Evolutionary conservation across 2,113 vertebrate genomes (phyloP).

Genomic region (Chlorodrepanis virens): DNA sequence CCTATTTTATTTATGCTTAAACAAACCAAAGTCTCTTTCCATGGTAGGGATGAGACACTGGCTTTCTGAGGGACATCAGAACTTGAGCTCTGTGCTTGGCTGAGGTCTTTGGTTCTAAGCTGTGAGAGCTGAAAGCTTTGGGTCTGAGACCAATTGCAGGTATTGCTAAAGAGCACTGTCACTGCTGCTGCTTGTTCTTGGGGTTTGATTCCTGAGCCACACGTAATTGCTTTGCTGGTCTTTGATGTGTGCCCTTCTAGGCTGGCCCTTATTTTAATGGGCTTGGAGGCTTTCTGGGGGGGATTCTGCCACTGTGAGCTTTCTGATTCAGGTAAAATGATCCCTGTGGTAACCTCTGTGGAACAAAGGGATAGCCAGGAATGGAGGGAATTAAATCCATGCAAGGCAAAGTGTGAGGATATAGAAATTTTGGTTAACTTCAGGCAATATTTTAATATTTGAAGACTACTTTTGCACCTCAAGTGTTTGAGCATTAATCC

Average conservation of each 20-base stretch:
- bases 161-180: background rate
- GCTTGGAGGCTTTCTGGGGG: background rate
- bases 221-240: background rate
- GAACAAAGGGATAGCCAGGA: background rate
- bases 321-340: background rate
- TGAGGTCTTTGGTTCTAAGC: background rate
- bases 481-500: background rate
- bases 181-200: background rate
- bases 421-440: background rate
- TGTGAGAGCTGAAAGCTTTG: background rate
- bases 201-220: background rate
- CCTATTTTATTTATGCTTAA: background rate
- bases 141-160: background rate
- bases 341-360: background rate
- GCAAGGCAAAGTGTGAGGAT: background rate
- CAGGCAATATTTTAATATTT: background rate
- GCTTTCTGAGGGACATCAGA: background rate
- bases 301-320: background rate
- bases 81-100: background rate
- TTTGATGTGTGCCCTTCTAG: background rate
- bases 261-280: background rate
- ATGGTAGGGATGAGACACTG: background rate
- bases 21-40: background rate
- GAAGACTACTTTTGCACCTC: background rate
- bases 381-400: background rate